Evolutionary conservation across 2,113 vertebrate genomes (phyloP).

Genomic region (Philantomba maxwellii): DNA sequence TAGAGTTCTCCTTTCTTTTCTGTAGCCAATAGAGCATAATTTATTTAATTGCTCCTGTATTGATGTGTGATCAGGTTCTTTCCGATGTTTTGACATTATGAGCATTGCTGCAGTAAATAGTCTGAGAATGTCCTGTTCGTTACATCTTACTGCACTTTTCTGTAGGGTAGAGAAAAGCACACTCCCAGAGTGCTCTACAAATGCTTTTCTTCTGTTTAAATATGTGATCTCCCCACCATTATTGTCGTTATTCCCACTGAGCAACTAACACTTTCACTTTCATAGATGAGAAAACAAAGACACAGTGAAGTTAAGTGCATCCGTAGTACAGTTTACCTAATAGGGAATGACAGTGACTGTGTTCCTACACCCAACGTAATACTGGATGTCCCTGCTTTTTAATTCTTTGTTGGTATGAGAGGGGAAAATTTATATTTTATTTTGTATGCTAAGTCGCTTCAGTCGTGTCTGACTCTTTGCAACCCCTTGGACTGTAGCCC

Average conservation of each 20-base stretch:
- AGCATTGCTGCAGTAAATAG: not conserved
- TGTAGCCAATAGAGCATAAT: not conserved
- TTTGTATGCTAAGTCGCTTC: not conserved
- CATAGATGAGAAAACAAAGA: not conserved
- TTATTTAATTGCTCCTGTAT: not conserved
- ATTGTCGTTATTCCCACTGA: not conserved
- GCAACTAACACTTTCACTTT: not conserved
- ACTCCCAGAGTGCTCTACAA: not conserved
- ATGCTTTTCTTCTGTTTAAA: not conserved
- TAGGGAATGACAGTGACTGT: not conserved
- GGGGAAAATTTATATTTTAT: not conserved
- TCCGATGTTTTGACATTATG: not conserved
- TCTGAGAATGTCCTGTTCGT: not conserved
- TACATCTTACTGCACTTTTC: not conserved
- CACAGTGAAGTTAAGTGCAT: not conserved
- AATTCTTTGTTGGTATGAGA: not conserved
- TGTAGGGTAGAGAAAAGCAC: not conserved
- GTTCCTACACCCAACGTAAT: not conserved
- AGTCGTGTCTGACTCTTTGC: not conserved
- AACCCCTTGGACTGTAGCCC: not conserved
- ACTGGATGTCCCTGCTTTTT: not conserved
- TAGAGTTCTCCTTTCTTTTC: not conserved
- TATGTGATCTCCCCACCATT: not conserved
- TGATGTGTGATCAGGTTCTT: not conserved
- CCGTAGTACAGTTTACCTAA: not conserved